These are phyloP conservation scores for Tuta absoluta DNA, from an alignment of 2,888 invertebrate species.

Conservation along the genomic window DNA sequence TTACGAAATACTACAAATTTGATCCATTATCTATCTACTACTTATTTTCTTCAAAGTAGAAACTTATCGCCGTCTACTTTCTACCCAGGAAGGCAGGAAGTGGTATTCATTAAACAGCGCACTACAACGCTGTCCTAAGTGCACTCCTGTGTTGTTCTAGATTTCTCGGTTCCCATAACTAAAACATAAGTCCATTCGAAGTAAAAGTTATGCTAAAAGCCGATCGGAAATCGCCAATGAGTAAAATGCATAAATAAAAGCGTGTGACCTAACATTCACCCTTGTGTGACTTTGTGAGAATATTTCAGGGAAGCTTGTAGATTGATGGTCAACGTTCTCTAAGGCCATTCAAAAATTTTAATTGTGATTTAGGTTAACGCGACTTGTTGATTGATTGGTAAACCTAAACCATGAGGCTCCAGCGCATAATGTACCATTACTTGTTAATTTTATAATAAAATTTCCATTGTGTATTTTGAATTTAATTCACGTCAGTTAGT, in stretches of 20 bases:
- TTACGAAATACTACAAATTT: too few relatives aligned
- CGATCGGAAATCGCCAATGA: background rate
- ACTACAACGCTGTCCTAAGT: slow-evolving; percentile 32
- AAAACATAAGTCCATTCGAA: background rate
- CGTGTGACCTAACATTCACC: background rate
- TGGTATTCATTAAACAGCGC: slow-evolving; percentile 13
- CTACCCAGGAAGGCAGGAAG: slow-evolving; percentile 4
- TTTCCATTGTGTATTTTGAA: too few relatives aligned
- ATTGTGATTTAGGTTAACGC: too few relatives aligned
- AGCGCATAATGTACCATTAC: too few relatives aligned
- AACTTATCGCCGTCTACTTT: slow-evolving; percentile 1
- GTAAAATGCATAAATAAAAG: background rate
- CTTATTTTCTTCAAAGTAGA: background rate
- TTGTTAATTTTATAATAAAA: too few relatives aligned
- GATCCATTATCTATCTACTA: too few relatives aligned
- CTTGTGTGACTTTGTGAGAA: background rate
- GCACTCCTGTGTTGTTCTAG: slow-evolving; percentile 36
- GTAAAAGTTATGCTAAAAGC: slow-evolving; percentile 8
- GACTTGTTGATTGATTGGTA: too few relatives aligned
- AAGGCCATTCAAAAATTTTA: background rate
- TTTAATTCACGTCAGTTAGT: too few relatives aligned
- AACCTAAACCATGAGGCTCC: too few relatives aligned
- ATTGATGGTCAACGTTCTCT: background rate
- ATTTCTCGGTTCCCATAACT: slow-evolving; percentile 20
- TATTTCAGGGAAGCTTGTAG: background rate